phyloP scores from a whole-genome alignment of 2,113 vertebrate species.

The Conger conger region DNA sequence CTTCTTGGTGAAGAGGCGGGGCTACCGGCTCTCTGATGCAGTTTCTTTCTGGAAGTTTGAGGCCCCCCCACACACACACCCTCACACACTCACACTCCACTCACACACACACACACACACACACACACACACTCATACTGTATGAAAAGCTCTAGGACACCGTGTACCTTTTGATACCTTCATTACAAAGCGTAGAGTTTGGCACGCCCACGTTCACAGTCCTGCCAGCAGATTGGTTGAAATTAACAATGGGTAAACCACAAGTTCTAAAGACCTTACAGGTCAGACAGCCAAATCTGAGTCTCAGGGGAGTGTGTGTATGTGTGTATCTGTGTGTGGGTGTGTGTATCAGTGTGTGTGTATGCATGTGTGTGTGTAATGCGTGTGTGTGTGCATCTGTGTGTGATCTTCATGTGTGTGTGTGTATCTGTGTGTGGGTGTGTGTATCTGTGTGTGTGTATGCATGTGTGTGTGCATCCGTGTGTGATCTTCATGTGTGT shows the following conservation, averaged over 20 bases:
- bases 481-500: too few species aligned
- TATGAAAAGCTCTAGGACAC: too few species aligned
- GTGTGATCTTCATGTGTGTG: too few species aligned
- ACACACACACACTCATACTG: too few species aligned
- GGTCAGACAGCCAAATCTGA: neutral
- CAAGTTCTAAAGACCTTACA: neutral
- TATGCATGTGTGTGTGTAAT: too few species aligned
- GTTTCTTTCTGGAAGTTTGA: conserved; percentile 4
- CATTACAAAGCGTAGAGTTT: neutral
- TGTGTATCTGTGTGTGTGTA: neutral
- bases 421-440: neutral
- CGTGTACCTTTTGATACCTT: too few species aligned
- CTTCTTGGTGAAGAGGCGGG: neutral
- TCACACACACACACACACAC: too few species aligned
- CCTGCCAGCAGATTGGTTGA: neutral
- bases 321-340: too few species aligned
- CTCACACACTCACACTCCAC: too few species aligned
- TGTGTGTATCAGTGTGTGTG: too few species aligned
- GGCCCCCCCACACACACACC: too few species aligned
- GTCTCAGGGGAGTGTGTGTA: neutral
- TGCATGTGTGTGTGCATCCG: too few species aligned
- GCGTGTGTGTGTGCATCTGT: neutral
- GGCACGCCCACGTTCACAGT: neutral
- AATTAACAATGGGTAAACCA: neutral
- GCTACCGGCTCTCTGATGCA: conserved; percentile 6